Evolutionary conservation across 2,888 invertebrate species (phyloP).

Genomic region (Boloria selene): DNA sequence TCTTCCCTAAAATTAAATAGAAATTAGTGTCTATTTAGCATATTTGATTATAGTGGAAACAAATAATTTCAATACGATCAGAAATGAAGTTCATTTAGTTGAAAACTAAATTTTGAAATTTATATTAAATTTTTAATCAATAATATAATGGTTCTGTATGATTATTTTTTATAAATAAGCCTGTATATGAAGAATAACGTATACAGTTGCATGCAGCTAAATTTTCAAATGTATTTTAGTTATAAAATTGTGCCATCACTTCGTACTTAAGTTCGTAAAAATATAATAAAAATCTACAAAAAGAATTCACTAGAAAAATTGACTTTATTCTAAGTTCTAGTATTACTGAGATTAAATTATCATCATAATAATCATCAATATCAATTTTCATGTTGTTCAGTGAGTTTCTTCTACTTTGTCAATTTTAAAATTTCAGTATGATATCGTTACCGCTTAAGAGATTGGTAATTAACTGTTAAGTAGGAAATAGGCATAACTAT

Average conservation of each 20-base stretch:
- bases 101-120: background rate
- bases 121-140: background rate
- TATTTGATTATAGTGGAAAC: background rate
- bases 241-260: conserved; percentile 4
- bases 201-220: conserved; percentile 3
- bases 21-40: background rate
- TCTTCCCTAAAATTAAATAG: background rate
- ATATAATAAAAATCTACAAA: conserved; percentile 2
- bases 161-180: too few relatives aligned
- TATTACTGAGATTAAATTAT: too few relatives aligned
- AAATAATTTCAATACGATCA: background rate
- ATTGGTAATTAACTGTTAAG: too few relatives aligned
- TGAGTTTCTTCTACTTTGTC: too few relatives aligned
- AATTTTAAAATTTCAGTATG: too few relatives aligned
- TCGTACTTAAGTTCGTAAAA: background rate
- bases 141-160: too few relatives aligned
- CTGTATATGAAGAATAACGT: background rate
- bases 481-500: too few relatives aligned
- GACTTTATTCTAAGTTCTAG: too few relatives aligned
- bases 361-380: too few relatives aligned
- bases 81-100: background rate
- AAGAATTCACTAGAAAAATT: background rate
- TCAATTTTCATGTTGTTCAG: too few relatives aligned
- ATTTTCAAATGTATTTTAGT: background rate
- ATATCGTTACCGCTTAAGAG: too few relatives aligned